Evolutionary conservation across 1,140 invertebrate species (phyloP).

Genomic region (Stratiolaelaps scimitus): DNA sequence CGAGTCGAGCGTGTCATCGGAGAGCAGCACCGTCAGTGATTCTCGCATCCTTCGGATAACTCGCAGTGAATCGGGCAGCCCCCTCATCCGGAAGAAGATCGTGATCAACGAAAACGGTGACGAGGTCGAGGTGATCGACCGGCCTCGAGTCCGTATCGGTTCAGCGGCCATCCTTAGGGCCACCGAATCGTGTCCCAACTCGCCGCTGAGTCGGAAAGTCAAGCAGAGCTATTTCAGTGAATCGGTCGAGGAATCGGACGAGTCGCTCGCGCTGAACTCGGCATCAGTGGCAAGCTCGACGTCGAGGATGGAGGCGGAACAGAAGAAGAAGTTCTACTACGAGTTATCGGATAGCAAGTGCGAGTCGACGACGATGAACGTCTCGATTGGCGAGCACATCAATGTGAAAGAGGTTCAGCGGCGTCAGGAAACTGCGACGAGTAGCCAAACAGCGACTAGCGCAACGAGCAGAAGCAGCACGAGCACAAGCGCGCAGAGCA

Average conservation of each 20-base stretch:
- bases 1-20: slow-evolving; percentile 16
- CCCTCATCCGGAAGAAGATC: neutral
- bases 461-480: neutral
- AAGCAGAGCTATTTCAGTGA: neutral
- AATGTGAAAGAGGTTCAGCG: slow-evolving; percentile 2
- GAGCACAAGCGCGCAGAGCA: no score
- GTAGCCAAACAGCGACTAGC: slow-evolving; percentile 8
- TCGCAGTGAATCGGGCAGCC: slow-evolving; percentile 1
- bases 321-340: slow-evolving; percentile 10
- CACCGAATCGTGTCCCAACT: slow-evolving; percentile 18
- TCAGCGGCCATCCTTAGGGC: slow-evolving; percentile 7
- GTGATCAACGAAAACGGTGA: neutral
- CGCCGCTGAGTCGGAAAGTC: neutral
- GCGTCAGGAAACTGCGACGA: neutral
- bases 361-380: neutral
- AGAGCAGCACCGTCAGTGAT: slow-evolving; percentile 24
- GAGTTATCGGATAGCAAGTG: neutral
- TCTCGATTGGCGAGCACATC: slow-evolving; percentile 20
- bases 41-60: neutral
- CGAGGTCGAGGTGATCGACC: neutral
- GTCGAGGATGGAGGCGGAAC: neutral
- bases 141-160: slow-evolving; percentile 1
- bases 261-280: neutral
- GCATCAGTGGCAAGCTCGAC: neutral
- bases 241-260: slow-evolving; percentile 5